These are phyloP conservation scores for Halisarca cf. caerulea DNA, from an alignment of 37 sponge, comb jelly and placozoan genomes.

Conservation along the genomic window DNA sequence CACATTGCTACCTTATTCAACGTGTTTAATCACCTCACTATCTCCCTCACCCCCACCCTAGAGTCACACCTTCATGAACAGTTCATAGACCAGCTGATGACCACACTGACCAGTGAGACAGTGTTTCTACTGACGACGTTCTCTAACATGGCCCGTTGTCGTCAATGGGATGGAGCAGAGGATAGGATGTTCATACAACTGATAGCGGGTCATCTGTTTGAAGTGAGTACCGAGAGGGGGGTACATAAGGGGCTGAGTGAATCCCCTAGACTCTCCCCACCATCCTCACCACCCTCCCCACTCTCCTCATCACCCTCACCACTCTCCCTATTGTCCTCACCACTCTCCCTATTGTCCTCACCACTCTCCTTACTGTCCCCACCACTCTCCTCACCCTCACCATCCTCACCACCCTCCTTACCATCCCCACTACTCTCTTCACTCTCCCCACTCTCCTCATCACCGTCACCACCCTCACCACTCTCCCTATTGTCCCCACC, in stretches of 20 bases:
- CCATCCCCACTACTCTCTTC: background rate
- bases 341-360: background rate
- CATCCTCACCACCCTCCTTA: background rate
- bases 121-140: constrained; percentile 89
- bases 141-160: constrained; percentile 87
- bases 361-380: background rate
- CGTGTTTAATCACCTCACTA: background rate
- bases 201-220: constrained; percentile 71
- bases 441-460: background rate
- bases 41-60: too few species aligned
- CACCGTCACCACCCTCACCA: background rate
- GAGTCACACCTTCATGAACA: constrained; percentile 52
- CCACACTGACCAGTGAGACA: constrained; percentile 78
- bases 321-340: background rate
- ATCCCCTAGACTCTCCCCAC: background rate
- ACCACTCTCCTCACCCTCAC: background rate
- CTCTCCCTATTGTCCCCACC: background rate
- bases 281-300: background rate
- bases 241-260: too few species aligned
- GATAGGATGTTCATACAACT: constrained; percentile 76
- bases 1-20: too few species aligned
- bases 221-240: too few species aligned
- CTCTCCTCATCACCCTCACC: background rate
- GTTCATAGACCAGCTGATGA: constrained; percentile 85
- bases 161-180: constrained; percentile 39